A percentile compares a stretch with the other conserved stretches of the same genome.
phyloP scores from a whole-genome alignment of 2,113 vertebrate species.

The Lagopus leucura region DNA sequence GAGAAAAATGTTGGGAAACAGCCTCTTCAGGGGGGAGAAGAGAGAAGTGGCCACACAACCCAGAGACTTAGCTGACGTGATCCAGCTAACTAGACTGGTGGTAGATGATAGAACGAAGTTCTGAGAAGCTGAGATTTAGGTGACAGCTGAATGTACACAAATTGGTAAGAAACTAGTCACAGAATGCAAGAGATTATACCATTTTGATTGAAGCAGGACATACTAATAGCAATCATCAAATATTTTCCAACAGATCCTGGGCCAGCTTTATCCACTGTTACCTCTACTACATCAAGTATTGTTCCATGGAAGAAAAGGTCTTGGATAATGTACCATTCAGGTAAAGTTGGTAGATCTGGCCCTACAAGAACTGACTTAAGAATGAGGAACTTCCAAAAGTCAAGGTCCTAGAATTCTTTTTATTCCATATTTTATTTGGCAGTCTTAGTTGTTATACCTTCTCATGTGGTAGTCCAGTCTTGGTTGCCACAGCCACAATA shows the following conservation, averaged over 20 bases:
- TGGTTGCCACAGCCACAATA: conserved; percentile 80
- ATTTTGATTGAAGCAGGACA: background rate
- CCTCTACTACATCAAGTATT: background rate
- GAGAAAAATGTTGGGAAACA: background rate
- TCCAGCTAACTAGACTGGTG: background rate
- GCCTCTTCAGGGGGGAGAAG: background rate
- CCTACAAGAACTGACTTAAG: background rate
- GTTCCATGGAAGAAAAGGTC: background rate
- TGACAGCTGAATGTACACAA: background rate
- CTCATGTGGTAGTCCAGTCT: conserved; percentile 68
- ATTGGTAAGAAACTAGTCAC: background rate
- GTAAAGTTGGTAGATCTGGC: background rate
- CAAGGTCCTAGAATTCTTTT: background rate
- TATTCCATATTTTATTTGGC: background rate
- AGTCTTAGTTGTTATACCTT: background rate
- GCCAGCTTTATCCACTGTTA: background rate
- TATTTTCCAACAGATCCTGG: background rate
- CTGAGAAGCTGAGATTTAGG: background rate
- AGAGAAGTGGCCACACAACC: background rate
- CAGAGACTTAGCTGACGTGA: background rate
- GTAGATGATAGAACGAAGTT: background rate
- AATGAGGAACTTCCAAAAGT: background rate
- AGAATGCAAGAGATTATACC: background rate
- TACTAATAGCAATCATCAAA: background rate
- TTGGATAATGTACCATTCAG: background rate